A percentile compares a stretch with the other conserved stretches of the same genome.
phyloP scores from a whole-genome alignment of 2,888 invertebrate species.

The Julus scanicus region DNA sequence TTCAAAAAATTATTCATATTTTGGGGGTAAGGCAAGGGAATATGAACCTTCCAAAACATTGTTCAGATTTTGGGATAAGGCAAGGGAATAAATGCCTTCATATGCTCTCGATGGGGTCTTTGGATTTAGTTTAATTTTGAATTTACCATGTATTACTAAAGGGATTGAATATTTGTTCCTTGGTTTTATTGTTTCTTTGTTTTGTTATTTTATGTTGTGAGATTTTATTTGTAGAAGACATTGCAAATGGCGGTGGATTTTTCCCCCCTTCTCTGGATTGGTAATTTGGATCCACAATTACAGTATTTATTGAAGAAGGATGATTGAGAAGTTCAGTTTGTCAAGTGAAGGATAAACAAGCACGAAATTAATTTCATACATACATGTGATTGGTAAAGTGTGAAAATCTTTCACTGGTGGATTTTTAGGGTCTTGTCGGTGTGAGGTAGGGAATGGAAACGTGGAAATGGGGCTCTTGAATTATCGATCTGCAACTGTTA shows the following conservation, averaged over 20 bases:
- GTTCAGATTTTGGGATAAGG: too few species aligned
- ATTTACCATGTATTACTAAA: not conserved
- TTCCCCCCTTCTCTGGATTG: not conserved
- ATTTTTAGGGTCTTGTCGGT: not conserved
- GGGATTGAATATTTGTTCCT: not conserved
- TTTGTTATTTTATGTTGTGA: not conserved
- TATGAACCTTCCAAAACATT: too few species aligned
- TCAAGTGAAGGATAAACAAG: constrained; percentile 53
- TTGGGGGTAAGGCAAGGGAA: too few species aligned
- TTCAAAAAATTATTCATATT: too few species aligned
- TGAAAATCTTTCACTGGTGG: not conserved
- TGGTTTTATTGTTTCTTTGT: not conserved
- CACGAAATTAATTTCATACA: constrained; percentile 53
- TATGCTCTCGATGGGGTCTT: too few species aligned
- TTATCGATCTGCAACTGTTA: constrained; percentile 14
- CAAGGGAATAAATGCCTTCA: too few species aligned
- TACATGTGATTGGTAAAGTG: not conserved
- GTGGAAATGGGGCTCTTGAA: not conserved
- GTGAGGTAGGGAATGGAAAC: not conserved
- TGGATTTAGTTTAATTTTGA: too few species aligned
- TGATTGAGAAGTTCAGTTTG: constrained; percentile 6
- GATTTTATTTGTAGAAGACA: constrained; percentile 21
- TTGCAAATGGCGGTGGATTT: not conserved
- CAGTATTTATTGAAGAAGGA: constrained; percentile 46
- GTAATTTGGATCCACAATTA: constrained; percentile 33